phyloP scores from a whole-genome alignment of 2,113 vertebrate genomes.

The Camarhynchus parvulus region DNA sequence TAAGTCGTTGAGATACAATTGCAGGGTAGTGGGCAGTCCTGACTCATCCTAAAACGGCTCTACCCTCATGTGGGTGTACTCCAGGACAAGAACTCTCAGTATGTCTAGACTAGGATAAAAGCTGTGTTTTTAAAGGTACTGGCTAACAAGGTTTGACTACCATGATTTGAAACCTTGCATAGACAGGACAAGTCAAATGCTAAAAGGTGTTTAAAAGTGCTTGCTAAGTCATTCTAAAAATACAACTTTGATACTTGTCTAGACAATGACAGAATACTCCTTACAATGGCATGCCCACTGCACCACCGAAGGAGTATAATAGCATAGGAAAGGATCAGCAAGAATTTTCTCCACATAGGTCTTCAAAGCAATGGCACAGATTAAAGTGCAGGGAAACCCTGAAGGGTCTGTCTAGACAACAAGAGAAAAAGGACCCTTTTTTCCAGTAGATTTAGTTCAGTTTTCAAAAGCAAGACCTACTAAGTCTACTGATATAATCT shows the following conservation, averaged over 20 bases:
- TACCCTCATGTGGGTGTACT: not conserved
- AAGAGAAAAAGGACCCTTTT: not conserved
- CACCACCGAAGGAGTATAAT: not conserved
- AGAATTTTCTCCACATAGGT: not conserved
- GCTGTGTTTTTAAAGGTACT: not conserved
- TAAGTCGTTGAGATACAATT: not conserved
- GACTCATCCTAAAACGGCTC: not conserved
- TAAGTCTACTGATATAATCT: not conserved
- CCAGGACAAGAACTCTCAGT: not conserved
- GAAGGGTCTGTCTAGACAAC: not conserved
- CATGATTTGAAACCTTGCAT: not conserved
- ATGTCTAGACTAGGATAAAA: not conserved
- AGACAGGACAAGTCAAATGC: not conserved
- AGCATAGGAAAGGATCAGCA: not conserved
- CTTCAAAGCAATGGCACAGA: not conserved
- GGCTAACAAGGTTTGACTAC: not conserved
- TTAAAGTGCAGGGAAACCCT: not conserved
- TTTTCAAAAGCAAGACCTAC: not conserved
- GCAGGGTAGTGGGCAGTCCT: not conserved
- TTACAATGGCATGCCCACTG: not conserved
- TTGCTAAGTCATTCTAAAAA: constrained; percentile 17
- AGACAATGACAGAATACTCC: not conserved
- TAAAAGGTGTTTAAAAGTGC: constrained; percentile 2
- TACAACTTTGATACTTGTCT: not conserved
- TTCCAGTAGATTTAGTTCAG: not conserved